These are phyloP conservation scores for Drosophila kuntzei DNA, from an alignment of 2,888 invertebrate genomes.

Conservation along the genomic window DNA sequence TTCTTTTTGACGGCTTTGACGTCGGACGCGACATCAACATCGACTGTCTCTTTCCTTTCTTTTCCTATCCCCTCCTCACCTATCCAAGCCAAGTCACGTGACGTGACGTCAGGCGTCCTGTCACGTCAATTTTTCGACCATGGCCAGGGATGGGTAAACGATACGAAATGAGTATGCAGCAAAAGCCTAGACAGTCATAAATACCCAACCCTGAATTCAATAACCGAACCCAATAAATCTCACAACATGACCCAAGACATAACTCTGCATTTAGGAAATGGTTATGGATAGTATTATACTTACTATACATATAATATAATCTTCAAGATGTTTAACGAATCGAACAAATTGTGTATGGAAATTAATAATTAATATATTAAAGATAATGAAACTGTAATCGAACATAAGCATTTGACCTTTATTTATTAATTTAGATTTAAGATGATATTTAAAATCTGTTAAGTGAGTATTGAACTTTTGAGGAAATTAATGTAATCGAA, in stretches of 20 bases:
- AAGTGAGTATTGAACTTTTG: no score
- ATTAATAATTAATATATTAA: no score
- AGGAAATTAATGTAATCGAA: no score
- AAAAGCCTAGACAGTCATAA: conserved; percentile 29
- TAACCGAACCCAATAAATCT: conserved; percentile 4
- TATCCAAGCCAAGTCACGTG: conserved; percentile 3
- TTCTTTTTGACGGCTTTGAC: conserved; percentile 32
- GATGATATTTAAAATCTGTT: no score
- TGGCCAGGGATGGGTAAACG: conserved; percentile 25
- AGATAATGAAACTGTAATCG: no score
- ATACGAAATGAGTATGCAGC: conserved; percentile 35
- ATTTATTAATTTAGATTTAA: no score
- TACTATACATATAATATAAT: not conserved
- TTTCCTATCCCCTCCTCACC: conserved; percentile 4
- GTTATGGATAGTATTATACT: not conserved
- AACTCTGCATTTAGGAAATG: not conserved
- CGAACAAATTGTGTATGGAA: not conserved
- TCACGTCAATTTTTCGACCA: conserved; percentile 40
- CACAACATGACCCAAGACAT: not conserved
- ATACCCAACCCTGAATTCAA: conserved; percentile 1
- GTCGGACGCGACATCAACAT: conserved; percentile 38
- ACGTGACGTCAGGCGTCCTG: conserved; percentile 47
- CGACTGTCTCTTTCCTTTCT: conserved; percentile 1
- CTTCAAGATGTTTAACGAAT: not conserved
- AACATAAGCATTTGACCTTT: not conserved